Base-by-base conservation (phyloP, 2,113 vertebrate species). In the Arothron firmamentum region DNA sequence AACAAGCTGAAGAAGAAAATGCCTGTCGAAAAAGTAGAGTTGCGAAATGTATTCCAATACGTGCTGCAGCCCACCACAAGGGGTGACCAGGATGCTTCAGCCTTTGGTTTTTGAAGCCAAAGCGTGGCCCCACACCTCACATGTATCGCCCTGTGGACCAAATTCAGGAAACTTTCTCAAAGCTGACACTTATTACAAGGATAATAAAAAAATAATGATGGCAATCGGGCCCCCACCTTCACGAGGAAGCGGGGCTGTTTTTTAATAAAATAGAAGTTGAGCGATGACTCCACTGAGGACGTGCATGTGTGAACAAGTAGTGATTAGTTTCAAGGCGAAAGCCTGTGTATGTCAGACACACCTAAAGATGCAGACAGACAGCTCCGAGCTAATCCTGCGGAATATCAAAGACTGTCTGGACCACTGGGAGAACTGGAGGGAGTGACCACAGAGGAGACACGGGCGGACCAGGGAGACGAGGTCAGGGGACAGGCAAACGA, bases 331-430 rank as follows among this genome's bases (percentile, higher is more conserved):
- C 52, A 56, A 56, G 49, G 51, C 38, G 67, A 78, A 69, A 59
- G 51, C 23, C 55, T 52, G 11, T 19, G 23, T 64, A 43, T 56
- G 61, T 70, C 58, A 67, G 56, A 62, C 52, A 34, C 62, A 74
- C 21, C 56, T 61, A 58, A 48, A 62, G 56, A 59, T 11, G 17
- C 49, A 53, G 60, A 71, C 63, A 34, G 73, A 70, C 65, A 72
- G 56, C 61, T 68, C 54, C 14, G 61, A 56, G 60, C 48, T 85
- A 82, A 82, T 85, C 75, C 78, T 54, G 65, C 20, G 56, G 47
- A 65, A 72, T 81, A 74, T 80, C 65, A 85, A 82, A 81, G 77
- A 67, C 34, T 63, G 52, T 54, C 53, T 34, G 56, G 52, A 31
- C 59, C 69, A 56, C 47, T 53, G 69, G 48, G 68, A 75, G 46